Percentiles rank a stretch among this genome's conserved stretches.
These are phyloP conservation scores for Augochlora pura DNA, from an alignment of 1,140 invertebrate species.

Conservation along the genomic window DNA sequence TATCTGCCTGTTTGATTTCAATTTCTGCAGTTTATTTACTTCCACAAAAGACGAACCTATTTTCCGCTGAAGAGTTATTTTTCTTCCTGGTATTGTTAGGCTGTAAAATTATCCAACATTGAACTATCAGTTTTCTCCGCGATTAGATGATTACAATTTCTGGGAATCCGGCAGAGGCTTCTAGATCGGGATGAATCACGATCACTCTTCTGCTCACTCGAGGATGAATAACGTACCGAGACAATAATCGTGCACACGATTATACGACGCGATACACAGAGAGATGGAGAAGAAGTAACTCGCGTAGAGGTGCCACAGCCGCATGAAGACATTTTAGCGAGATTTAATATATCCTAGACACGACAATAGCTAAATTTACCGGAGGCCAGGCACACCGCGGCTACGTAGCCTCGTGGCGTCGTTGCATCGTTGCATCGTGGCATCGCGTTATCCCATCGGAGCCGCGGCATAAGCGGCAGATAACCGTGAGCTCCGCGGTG, in stretches of 20 bases:
- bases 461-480: constrained; percentile 35
- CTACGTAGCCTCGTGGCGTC: no score
- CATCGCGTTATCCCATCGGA: constrained; percentile 47
- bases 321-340: constrained; percentile 63
- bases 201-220: neutral
- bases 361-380: constrained; percentile 70
- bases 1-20: no score
- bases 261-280: neutral
- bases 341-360: constrained; percentile 66
- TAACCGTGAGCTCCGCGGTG: constrained; percentile 45
- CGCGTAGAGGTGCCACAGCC: neutral
- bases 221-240: neutral
- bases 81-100: no score
- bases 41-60: no score
- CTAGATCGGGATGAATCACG: no score
- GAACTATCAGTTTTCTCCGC: no score
- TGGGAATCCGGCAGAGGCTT: no score
- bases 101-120: no score
- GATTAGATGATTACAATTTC: no score
- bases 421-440: neutral
- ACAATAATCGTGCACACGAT: neutral
- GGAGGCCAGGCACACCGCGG: constrained; percentile 19
- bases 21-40: no score
- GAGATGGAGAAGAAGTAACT: neutral
- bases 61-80: no score